Evolutionary conservation across 2,888 invertebrate species (phyloP).

Genomic region (Cantharis lateralis): DNA sequence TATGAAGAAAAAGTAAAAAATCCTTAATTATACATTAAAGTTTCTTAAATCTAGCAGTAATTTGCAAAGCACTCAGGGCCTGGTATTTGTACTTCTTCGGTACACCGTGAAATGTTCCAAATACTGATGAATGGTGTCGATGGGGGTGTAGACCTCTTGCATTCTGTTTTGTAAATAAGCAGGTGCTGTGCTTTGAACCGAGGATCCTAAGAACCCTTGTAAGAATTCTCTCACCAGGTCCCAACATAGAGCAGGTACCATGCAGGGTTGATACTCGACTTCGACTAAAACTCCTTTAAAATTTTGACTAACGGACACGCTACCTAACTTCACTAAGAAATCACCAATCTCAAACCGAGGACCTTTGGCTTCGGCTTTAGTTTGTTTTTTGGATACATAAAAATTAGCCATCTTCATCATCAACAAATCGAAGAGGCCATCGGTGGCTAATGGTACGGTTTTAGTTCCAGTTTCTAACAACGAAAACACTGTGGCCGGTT

Average conservation of each 20-base stretch:
- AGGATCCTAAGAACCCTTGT: conserved; percentile 84
- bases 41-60: not conserved
- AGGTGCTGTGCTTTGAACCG: conserved; percentile 74
- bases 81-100: conserved; percentile 71
- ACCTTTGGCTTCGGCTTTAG: conserved; percentile 84
- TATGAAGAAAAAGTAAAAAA: not conserved
- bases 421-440: conserved; percentile 86
- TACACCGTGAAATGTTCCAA: conserved; percentile 91
- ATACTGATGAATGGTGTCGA: conserved; percentile 93
- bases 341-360: conserved; percentile 87
- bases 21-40: not conserved
- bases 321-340: conserved; percentile 91
- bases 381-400: conserved; percentile 88
- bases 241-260: conserved; percentile 88
- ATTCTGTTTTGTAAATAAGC: conserved; percentile 74
- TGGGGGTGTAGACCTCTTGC: conserved; percentile 86
- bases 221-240: conserved; percentile 89
- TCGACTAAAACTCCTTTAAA: conserved; percentile 94
- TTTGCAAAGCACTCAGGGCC: not conserved
- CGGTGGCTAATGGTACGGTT: conserved; percentile 86
- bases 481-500: conserved; percentile 92
- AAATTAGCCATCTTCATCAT: conserved; percentile 88
- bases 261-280: conserved; percentile 91
- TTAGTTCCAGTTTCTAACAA: conserved; percentile 86
- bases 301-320: conserved; percentile 88